Conservation (phyloP, 2,888 invertebrate genomes). For the Pristionchus maxplancki region DNA sequence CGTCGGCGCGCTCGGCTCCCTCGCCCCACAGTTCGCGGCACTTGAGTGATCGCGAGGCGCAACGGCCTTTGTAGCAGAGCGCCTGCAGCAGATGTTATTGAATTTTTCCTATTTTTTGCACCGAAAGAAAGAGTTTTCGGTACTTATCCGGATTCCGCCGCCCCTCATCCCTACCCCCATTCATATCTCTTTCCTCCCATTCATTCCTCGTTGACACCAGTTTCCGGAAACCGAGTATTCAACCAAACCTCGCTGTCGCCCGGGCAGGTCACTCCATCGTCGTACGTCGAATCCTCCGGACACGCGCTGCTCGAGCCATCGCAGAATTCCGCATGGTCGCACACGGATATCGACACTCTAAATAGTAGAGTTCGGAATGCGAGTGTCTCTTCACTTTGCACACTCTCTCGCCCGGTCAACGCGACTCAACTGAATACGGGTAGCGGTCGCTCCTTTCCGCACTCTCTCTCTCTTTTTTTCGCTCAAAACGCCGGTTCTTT, state of each 20-base stretch:
- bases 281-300: slow-evolving; percentile 30
- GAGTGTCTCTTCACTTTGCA: too few relatives aligned
- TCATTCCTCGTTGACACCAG: too few relatives aligned
- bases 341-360: neutral
- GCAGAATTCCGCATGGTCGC: slow-evolving; percentile 81
- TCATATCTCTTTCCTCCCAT: too few relatives aligned
- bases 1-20: too few relatives aligned
- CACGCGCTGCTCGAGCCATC: slow-evolving; percentile 93
- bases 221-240: too few relatives aligned
- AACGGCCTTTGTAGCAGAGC: neutral
- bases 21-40: neutral
- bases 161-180: too few relatives aligned
- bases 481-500: neutral
- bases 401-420: too few relatives aligned
- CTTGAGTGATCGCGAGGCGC: neutral
- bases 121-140: too few relatives aligned
- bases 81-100: neutral
- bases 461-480: neutral
- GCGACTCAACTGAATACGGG: too few relatives aligned
- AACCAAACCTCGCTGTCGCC: neutral
- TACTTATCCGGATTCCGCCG: neutral
- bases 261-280: neutral
- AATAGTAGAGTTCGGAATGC: too few relatives aligned
- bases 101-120: neutral
- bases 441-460: too few relatives aligned